phyloP scores from a whole-genome alignment of 2,888 invertebrate species.

The Emmelina monodactyla region DNA sequence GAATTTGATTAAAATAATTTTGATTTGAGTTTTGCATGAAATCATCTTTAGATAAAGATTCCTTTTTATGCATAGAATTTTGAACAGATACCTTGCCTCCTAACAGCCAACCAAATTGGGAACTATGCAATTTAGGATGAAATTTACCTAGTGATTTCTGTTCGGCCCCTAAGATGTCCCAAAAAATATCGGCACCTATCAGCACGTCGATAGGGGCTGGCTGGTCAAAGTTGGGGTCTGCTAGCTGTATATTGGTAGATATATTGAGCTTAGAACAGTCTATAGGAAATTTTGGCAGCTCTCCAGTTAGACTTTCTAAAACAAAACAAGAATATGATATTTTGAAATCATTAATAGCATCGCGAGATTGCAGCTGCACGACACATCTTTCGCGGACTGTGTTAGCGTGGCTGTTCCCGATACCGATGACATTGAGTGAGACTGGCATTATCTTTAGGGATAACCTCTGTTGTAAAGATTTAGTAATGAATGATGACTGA shows the following conservation, averaged over 20 bases:
- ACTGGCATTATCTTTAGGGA: neutral
- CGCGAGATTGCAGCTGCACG: slow-evolving; percentile 9
- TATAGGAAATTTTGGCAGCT: slow-evolving; percentile 12
- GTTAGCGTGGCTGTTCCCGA: slow-evolving; percentile 12
- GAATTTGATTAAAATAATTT: too few relatives aligned
- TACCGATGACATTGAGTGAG: slow-evolving; percentile 14
- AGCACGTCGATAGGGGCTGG: slow-evolving; percentile 5
- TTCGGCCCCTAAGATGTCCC: slow-evolving; percentile 3
- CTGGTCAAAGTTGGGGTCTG: slow-evolving; percentile 5
- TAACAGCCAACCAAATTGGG: slow-evolving; percentile 5
- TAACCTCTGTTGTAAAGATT: slow-evolving; percentile 8
- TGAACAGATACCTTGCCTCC: neutral
- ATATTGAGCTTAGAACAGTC: slow-evolving; percentile 7
- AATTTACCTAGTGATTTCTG: neutral
- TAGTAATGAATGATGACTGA: slow-evolving; percentile 10
- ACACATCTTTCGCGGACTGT: slow-evolving; percentile 12
- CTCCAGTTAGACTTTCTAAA: slow-evolving; percentile 12
- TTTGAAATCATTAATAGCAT: slow-evolving; percentile 4
- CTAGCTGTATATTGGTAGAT: slow-evolving; percentile 12
- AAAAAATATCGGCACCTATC: slow-evolving; percentile 4
- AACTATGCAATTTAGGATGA: slow-evolving; percentile 2
- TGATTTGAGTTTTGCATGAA: too few relatives aligned
- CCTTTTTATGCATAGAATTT: neutral
- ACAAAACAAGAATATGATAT: slow-evolving; percentile 11
- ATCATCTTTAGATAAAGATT: too few relatives aligned